A percentile compares a stretch with the other conserved stretches of the same genome.
Conservation (phyloP, 2,888 invertebrate species). For the Hirtodrosophila cameraria region DNA sequence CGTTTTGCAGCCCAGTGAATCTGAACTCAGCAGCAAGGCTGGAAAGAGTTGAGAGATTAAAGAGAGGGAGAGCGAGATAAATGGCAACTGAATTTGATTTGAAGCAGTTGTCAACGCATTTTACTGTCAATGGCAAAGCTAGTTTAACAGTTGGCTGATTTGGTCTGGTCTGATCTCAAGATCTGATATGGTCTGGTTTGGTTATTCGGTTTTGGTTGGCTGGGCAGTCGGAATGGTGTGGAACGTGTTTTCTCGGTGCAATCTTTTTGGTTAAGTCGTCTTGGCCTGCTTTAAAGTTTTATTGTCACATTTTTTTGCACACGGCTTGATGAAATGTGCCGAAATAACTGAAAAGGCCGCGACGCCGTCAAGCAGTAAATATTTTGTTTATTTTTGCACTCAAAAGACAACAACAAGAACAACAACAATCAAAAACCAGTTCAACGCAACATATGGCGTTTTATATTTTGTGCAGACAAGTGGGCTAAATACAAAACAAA, state of each 20-base stretch:
- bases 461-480: slow-evolving; percentile 41
- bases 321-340: slow-evolving; percentile 68
- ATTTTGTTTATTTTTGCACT: slow-evolving; percentile 69
- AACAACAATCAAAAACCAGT: slow-evolving; percentile 59
- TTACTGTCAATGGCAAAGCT: slow-evolving; percentile 54
- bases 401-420: slow-evolving; percentile 24
- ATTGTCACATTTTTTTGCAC: slow-evolving; percentile 69
- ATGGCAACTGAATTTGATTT: slow-evolving; percentile 30
- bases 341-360: too few species aligned
- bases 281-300: slow-evolving; percentile 58
- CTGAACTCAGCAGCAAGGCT: too few species aligned
- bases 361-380: slow-evolving; percentile 39
- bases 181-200: slow-evolving; percentile 1
- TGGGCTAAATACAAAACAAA: slow-evolving; percentile 32
- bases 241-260: slow-evolving; percentile 50
- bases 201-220: not conserved
- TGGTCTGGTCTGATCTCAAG: slow-evolving; percentile 1
- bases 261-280: slow-evolving; percentile 13
- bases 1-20: slow-evolving; percentile 30
- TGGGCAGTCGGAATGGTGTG: slow-evolving; percentile 1
- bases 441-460: slow-evolving; percentile 67
- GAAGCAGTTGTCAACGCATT: slow-evolving; percentile 62
- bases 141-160: slow-evolving; percentile 29
- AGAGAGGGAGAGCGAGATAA: not conserved
- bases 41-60: too few species aligned